Base-by-base conservation (phyloP, 2,888 invertebrate genomes). In the Axea sp. region DNA sequence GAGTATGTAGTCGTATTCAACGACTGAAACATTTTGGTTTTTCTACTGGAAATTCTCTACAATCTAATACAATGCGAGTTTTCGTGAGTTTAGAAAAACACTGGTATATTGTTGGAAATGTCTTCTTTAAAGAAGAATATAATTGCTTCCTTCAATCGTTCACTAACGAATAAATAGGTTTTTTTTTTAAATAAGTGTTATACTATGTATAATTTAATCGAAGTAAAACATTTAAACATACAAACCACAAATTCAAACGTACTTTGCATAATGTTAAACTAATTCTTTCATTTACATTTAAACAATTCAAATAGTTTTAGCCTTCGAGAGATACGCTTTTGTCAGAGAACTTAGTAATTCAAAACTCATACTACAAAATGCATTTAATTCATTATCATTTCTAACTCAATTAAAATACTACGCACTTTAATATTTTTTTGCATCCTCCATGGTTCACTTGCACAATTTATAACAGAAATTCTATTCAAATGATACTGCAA, bases 11-110 rank as follows among this genome's bases (percentile, higher is more conserved):
- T 35, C 39, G 1, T 0, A 37, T n/a, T 11, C 69, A 8, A 49
- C 69, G 65, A 17, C 22, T 31, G 4, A 65, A 19, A 22, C 65
- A 71, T 2, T 62, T 65, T 7, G 55, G 33, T 17, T 51, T 65
- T 30, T 71, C 41, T 0, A 71, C 53, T n/a, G 55, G 33, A 3
- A 71, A 31, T 14, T 71, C 65, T 0, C 60, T 60, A n/a, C 64
- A 75, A 12, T 75, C 55, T 9, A 75, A 39, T 7, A 71, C 19
- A n/a, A 65, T 28, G 3, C 43, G 19, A 4, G 43, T 57, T 37
- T 64, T 43, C 45, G 19, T 3, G 4, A 4, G 4, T n/a, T n/a
- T n/a, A n/a, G n/a, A 1, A 55, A 73, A 73, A 43, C 41, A 67
- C 3, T 14, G 67, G 67, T 28, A 62, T 33, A 22, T 49, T 57